Percentiles rank a stretch among this genome's conserved stretches.
These are phyloP conservation scores for Spodoptera litura DNA, from an alignment of 1,140 invertebrate species.

Conservation along the genomic window DNA sequence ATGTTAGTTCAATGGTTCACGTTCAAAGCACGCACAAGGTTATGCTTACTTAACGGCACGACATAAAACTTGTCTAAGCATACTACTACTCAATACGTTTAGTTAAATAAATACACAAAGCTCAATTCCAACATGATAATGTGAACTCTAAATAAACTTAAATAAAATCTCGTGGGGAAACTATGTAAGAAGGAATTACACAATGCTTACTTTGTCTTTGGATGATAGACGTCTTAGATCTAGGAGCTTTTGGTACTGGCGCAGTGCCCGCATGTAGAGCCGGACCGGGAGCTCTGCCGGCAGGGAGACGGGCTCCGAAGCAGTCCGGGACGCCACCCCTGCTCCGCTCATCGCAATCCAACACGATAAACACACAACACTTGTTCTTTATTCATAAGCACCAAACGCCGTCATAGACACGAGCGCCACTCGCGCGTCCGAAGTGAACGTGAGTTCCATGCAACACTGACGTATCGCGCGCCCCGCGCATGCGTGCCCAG, in stretches of 20 bases:
- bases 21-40: conserved; percentile 30
- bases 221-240: conserved; percentile 78
- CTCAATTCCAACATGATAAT: background rate
- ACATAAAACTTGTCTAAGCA: conserved; percentile 2
- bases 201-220: conserved; percentile 83
- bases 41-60: conserved; percentile 30
- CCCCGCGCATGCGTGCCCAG: conserved; percentile 76
- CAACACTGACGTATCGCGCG: conserved; percentile 77
- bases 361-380: conserved; percentile 64
- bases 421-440: conserved; percentile 80
- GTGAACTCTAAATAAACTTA: conserved; percentile 2
- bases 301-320: conserved; percentile 75
- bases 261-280: conserved; percentile 87
- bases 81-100: conserved; percentile 37
- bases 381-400: conserved; percentile 73
- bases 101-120: conserved; percentile 1
- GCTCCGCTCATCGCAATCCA: conserved; percentile 74
- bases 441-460: conserved; percentile 80
- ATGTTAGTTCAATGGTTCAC: background rate
- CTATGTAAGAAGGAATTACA: background rate
- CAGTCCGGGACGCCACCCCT: conserved; percentile 71
- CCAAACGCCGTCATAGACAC: conserved; percentile 60
- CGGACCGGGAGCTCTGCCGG: conserved; percentile 86
- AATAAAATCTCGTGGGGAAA: background rate
- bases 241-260: conserved; percentile 88